Percentiles rank a stretch among this genome's conserved stretches.
These are phyloP conservation scores for Enteromius mattozi DNA, from an alignment of 2,797 vertebrate species.

Conservation along the genomic window DNA sequence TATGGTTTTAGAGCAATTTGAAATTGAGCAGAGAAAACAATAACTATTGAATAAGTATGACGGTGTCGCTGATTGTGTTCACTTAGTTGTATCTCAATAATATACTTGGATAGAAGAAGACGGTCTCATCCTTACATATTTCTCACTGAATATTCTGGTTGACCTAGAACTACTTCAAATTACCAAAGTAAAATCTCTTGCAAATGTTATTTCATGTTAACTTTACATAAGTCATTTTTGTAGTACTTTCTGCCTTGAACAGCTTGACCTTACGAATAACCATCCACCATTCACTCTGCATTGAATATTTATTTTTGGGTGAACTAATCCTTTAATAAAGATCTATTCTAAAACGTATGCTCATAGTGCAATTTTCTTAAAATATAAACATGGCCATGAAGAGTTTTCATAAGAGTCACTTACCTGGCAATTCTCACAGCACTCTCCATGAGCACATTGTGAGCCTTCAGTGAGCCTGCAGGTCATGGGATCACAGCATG, in stretches of 20 bases:
- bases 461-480: constrained; percentile 83
- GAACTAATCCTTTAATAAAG: neutral
- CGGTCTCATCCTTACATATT: neutral
- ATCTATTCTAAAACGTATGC: neutral
- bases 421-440: constrained; percentile 88
- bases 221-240: neutral
- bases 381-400: neutral
- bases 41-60: neutral
- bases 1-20: neutral
- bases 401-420: neutral
- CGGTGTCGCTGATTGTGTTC: neutral
- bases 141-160: neutral
- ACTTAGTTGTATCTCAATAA: neutral
- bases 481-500: constrained; percentile 86
- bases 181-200: neutral
- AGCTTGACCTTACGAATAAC: neutral
- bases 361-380: neutral
- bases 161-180: neutral
- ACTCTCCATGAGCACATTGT: constrained; percentile 81
- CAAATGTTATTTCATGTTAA: neutral
- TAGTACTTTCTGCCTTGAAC: neutral
- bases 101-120: neutral
- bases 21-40: neutral
- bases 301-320: neutral
- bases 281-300: neutral